Conservation (phyloP, 2,797 vertebrate genomes). For the Enteromius fasciolatus region DNA sequence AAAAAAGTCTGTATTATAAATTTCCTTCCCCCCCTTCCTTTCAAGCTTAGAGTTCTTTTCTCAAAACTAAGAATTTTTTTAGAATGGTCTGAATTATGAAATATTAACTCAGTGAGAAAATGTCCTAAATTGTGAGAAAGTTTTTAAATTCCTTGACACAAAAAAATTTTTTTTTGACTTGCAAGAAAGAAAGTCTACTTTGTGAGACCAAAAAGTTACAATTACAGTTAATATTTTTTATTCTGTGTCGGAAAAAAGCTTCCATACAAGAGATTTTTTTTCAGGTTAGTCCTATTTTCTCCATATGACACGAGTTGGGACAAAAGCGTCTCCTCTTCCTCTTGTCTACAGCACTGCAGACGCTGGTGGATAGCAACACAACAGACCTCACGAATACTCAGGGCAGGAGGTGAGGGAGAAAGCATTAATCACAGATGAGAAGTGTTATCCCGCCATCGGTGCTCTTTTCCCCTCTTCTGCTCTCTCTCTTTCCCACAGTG, state of each 20-base stretch:
- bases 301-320: not conserved
- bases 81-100: not conserved
- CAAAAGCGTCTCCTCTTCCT: not conserved
- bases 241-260: not conserved
- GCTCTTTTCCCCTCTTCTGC: slow-evolving; percentile 27
- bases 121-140: not conserved
- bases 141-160: not conserved
- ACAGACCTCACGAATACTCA: slow-evolving; percentile 44
- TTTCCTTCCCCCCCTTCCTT: no score
- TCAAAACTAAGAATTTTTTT: not conserved
- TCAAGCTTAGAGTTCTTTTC: no score
- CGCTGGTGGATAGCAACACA: slow-evolving; percentile 35
- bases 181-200: not conserved
- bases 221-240: not conserved
- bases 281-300: slow-evolving; percentile 27
- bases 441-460: slow-evolving; percentile 47
- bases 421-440: slow-evolving; percentile 57
- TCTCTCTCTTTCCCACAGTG: slow-evolving; percentile 42
- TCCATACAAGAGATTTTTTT: slow-evolving; percentile 32
- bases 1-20: no score
- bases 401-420: slow-evolving; percentile 42
- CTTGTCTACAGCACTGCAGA: not conserved
- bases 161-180: not conserved
- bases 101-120: not conserved
- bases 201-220: not conserved